Base-by-base conservation (phyloP, 2,888 invertebrate species). In the Smittia sp. region DNA sequence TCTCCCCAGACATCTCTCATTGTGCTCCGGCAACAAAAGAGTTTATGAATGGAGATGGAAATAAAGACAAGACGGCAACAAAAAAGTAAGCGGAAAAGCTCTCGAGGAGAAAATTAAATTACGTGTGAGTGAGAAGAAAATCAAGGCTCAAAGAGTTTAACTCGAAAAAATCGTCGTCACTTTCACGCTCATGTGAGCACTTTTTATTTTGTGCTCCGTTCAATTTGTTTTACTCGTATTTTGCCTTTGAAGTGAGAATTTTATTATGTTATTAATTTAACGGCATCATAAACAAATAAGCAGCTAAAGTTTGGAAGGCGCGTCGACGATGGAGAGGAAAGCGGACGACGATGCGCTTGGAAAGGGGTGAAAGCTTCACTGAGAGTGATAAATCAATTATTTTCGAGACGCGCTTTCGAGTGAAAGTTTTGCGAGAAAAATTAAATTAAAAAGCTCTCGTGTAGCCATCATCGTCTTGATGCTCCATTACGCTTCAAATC, bases 351-450 rank as follows among this genome's bases (percentile, higher is more conserved):
- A 58, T 46, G 15, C 46, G 46, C 46, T 32, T 6, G 9, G 46
- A 46, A 46, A 46, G n/a, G 32, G 58, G 25, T n/a, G n/a, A n/a
- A n/a, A n/a, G n/a, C n/a, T n/a, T n/a, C n/a, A n/a, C 4, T 63
- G 63, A 63, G n/a, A 27, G 63, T 63, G 63, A 63, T 63, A 63
- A 63, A 63, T 63, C 63, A 63, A 22, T 63, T 63, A 63, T 63
- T 3, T 22, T 27, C 13, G 15, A 22, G 22, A 63, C 27, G 63
- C 63, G 27, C 24, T 63, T 27, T 22, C 4, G 9, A 27, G 22
- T 27, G 13, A 27, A 63, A 63, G n/a, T 27, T 27, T 63, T 20
- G 7, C 11, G n/a, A 63, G 58, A 18, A 27, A 13, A 58, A 58
- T 63, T 25, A 58, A 58, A 20, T 58, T 58, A 6, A 22, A 27